These are phyloP conservation scores for Strigamia transsilvanica DNA, from an alignment of 2,888 invertebrate species.

Conservation along the genomic window DNA sequence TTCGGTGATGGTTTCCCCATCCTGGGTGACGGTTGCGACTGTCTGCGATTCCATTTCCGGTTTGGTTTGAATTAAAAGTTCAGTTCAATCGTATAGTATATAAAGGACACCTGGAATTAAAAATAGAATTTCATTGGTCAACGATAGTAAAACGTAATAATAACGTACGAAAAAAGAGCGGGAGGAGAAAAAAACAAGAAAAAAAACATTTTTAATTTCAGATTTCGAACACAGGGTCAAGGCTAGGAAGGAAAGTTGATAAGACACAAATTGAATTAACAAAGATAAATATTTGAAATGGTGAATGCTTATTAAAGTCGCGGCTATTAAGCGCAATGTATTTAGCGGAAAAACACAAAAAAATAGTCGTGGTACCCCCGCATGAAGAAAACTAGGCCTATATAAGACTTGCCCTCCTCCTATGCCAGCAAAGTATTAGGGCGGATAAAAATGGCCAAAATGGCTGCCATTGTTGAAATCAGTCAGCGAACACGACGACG, in stretches of 20 bases:
- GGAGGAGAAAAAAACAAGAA: not conserved
- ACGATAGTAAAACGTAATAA: not conserved
- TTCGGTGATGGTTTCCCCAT: conserved; percentile 71
- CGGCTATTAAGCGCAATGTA: not conserved
- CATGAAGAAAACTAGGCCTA: not conserved
- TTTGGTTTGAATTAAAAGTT: not conserved
- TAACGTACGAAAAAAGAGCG: too few relatives aligned
- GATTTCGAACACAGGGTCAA: not conserved
- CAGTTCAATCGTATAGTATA: not conserved
- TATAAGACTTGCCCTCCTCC: not conserved
- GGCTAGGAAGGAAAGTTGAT: not conserved
- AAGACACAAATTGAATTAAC: not conserved
- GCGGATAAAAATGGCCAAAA: conserved; percentile 36
- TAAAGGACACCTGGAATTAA: not conserved
- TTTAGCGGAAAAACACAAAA: not conserved
- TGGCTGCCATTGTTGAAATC: conserved; percentile 50
- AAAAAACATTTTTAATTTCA: not conserved
- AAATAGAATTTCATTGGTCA: too few relatives aligned
- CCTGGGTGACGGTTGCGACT: conserved; percentile 57
- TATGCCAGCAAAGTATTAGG: conserved; percentile 50
- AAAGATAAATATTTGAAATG: not conserved
- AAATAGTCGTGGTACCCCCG: not conserved
- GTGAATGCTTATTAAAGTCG: not conserved
- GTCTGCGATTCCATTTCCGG: conserved; percentile 50
- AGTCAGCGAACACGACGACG: not conserved